phyloP scores from a whole-genome alignment of 2,888 invertebrate genomes.

The Sylvicola fuscatus region DNA sequence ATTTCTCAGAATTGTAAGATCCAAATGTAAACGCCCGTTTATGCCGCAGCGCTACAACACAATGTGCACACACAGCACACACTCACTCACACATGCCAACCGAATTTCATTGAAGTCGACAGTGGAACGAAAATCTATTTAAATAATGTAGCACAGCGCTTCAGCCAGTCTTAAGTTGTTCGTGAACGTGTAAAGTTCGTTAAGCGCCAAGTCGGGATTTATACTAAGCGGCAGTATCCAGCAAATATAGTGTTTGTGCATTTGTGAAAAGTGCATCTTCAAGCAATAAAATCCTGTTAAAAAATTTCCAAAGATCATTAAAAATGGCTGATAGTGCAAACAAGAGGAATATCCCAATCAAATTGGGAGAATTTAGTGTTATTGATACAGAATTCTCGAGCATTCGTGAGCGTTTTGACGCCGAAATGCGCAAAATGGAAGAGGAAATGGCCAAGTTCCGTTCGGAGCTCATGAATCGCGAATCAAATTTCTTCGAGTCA shows the following conservation, averaged over 20 bases:
- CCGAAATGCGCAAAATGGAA: conserved; percentile 97
- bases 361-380: conserved; percentile 84
- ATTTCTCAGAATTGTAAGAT: too few species aligned
- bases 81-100: too few species aligned
- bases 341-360: conserved; percentile 81
- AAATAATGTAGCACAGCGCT: conserved; percentile 4
- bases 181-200: not conserved
- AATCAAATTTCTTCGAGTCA: conserved; percentile 79
- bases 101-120: too few species aligned
- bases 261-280: too few species aligned
- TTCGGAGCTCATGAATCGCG: conserved; percentile 80
- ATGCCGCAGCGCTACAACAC: too few species aligned
- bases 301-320: not conserved
- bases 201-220: too few species aligned
- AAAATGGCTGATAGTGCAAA: conserved; percentile 67
- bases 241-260: too few species aligned
- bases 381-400: conserved; percentile 92
- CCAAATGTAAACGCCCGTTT: too few species aligned
- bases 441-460: conserved; percentile 94
- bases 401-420: conserved; percentile 87
- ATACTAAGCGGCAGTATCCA: too few species aligned
- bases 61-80: too few species aligned
- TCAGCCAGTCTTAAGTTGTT: conserved; percentile 3
- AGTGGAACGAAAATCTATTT: conserved; percentile 1
- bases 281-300: too few species aligned